Conservation (phyloP, 2,888 invertebrate species). For the Tenthredo amoena region DNA sequence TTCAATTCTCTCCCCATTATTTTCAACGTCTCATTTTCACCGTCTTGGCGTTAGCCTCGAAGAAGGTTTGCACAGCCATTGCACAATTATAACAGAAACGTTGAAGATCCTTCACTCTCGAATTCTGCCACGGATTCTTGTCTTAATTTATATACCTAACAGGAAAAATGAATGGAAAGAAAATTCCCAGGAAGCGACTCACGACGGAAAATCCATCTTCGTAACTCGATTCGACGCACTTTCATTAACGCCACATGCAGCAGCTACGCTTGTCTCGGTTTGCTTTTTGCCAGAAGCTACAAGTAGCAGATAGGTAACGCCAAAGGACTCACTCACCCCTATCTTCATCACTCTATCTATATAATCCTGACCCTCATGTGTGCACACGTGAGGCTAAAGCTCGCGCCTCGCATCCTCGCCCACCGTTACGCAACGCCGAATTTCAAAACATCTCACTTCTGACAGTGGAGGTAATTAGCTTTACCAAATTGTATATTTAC, state of each 20-base stretch:
- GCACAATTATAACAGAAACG: not conserved
- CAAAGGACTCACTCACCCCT: not conserved
- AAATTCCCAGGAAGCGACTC: not conserved
- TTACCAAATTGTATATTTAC: conserved; percentile 25
- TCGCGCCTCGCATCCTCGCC: conserved; percentile 27
- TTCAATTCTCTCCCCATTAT: conserved; percentile 5
- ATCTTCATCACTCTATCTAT: not conserved
- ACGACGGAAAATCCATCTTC: conserved; percentile 24
- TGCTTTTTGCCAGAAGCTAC: not conserved
- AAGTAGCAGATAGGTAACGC: not conserved
- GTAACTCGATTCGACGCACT: conserved; percentile 34
- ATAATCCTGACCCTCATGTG: conserved; percentile 1
- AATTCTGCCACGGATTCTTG: not conserved
- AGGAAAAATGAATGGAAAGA: not conserved
- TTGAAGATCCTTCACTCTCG: not conserved
- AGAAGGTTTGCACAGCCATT: conserved; percentile 25
- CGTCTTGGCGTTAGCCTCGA: not conserved
- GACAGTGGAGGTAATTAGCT: conserved; percentile 34
- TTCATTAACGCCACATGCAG: conserved; percentile 7
- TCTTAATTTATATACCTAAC: not conserved
- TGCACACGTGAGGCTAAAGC: conserved; percentile 18
- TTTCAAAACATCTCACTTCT: conserved; percentile 42
- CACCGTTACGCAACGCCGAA: conserved; percentile 20
- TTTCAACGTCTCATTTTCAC: not conserved
- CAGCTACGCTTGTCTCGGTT: not conserved